A percentile compares a stretch with the other conserved stretches of the same genome.
phyloP scores from a whole-genome alignment of 2,797 vertebrate genomes.

The Acrossocheilus wenchowensis region DNA sequence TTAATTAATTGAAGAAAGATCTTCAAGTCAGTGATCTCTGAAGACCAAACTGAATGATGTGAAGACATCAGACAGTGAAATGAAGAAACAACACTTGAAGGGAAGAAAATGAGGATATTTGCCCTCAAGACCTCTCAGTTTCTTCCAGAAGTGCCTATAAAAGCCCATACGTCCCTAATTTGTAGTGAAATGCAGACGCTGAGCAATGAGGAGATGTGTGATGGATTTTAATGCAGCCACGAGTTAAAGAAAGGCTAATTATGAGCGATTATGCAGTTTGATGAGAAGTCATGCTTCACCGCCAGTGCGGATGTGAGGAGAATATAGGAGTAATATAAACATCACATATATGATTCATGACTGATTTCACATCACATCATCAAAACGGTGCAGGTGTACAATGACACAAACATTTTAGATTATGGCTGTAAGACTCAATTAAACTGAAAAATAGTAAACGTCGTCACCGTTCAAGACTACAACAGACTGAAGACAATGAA shows the following conservation, averaged over 20 bases:
- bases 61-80: background rate
- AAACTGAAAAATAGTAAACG: background rate
- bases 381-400: background rate
- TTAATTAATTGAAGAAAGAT: background rate
- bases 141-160: conserved; percentile 54
- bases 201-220: conserved; percentile 70
- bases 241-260: conserved; percentile 73
- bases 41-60: background rate
- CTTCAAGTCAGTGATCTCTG: background rate
- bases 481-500: background rate
- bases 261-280: conserved; percentile 71
- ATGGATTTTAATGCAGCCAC: conserved; percentile 75
- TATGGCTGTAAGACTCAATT: background rate
- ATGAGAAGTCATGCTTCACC: conserved; percentile 55
- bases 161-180: conserved; percentile 65
- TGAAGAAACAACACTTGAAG: conserved; percentile 25
- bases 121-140: conserved; percentile 54
- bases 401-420: background rate
- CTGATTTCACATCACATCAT: conserved; percentile 6
- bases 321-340: conserved; percentile 26
- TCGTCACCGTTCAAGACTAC: background rate
- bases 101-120: conserved; percentile 53
- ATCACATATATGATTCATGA: background rate
- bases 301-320: conserved; percentile 48
- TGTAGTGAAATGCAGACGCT: conserved; percentile 68